Conservation (phyloP, 2,888 invertebrate genomes). For the Theodoxus fluviatilis region DNA sequence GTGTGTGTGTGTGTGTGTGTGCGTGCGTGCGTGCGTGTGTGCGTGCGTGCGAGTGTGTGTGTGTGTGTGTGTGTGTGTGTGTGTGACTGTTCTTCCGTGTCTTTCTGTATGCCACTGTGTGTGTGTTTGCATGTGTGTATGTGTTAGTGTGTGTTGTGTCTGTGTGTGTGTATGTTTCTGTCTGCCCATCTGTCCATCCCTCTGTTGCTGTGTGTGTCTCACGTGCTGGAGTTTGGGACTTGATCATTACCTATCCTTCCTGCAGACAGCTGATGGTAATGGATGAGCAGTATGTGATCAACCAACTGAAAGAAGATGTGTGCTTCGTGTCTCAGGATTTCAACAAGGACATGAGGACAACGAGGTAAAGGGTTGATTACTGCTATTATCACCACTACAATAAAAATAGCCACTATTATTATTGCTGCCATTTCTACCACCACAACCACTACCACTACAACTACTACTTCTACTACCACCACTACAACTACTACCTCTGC, state of each 20-base stretch:
- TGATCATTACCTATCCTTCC: conserved; percentile 25
- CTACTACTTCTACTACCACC: no score
- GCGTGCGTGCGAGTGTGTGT: neutral
- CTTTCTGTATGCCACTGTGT: neutral
- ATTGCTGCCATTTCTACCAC: no score
- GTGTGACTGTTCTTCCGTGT: neutral
- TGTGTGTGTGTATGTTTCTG: no score
- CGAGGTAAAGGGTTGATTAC: conserved; percentile 50
- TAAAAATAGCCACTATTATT: no score
- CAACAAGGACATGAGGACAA: conserved; percentile 71
- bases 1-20: neutral
- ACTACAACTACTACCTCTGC: no score
- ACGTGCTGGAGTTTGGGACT: no score
- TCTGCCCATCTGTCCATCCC: no score
- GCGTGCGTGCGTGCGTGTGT: conserved; percentile 4
- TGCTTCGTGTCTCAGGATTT: conserved; percentile 92
- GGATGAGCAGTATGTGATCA: conserved; percentile 98
- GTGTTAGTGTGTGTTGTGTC: neutral
- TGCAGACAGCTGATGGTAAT: conserved; percentile 91
- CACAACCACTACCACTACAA: no score
- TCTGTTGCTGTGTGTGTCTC: no score
- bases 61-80: neutral
- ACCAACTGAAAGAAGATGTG: conserved; percentile 96
- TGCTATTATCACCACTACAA: no score
- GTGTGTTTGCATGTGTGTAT: neutral